Base-by-base conservation (phyloP, 2,888 invertebrate genomes). In the Tromatobia lineatoria region DNA sequence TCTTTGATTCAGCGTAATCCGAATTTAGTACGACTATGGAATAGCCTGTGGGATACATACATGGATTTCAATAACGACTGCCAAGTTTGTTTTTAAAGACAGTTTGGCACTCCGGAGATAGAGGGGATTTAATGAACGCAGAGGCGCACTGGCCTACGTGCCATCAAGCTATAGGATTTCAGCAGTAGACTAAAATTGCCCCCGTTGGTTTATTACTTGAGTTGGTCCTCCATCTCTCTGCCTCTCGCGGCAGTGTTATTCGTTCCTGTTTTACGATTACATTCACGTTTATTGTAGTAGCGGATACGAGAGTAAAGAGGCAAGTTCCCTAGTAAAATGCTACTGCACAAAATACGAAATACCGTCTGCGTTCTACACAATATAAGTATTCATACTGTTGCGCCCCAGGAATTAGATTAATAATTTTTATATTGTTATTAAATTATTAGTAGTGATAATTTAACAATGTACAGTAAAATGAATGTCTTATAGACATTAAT, bases 261-360 rank as follows among this genome's bases (percentile, higher is more conserved):
- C 57, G 57, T 67, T 77, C 54, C 45, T 25, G 45, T 77, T 77
- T 77, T 69, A 77, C 69, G 45, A 45, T 57, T 77, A 45, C 69
- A 45, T 67, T 67, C 25, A n/a, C 11, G 38, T 82, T 59, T 71
- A 77, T 77, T 23, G 45, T 42, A 59, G 42, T 59, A 10, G 25
- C 61, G 45, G 13, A 18, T 66, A 34, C 38, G 50, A 23, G 34
- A 50, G 34, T 61, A 69, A 57, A 66, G 42, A 45, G 42, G 61
- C 38, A 34, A 42, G 25, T 29, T 29, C 4, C 34, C 29, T 69
- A 47, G 54, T 59, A 15, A 61, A 38, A 47, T 34, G n/a, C 38
- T 11, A 13, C 20, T n/a, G 25, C 57, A 67, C 25, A 29, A 59
- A 61, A 38, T 76, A 34, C 20, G 20, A 18, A 25, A 3, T 42